A percentile compares a stretch with the other conserved stretches of the same genome.
Conservation (phyloP, 2,888 invertebrate species). For the Drosophila kanekoi region DNA sequence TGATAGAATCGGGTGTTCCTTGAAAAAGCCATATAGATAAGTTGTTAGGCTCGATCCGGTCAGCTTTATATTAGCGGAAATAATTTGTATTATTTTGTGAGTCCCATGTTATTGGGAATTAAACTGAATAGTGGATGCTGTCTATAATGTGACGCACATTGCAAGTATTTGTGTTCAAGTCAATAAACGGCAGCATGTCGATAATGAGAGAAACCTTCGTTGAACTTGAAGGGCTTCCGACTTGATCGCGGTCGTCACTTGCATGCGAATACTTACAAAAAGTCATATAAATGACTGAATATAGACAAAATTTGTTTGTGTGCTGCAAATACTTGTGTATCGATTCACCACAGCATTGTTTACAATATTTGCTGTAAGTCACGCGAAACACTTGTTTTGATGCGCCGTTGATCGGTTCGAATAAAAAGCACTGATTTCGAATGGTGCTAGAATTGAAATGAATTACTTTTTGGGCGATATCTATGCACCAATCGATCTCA, state of each 20-base stretch:
- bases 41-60: no score
- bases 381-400: slow-evolving; percentile 15
- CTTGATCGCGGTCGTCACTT: slow-evolving; percentile 17
- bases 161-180: slow-evolving; percentile 2
- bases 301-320: background rate
- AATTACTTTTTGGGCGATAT: slow-evolving; percentile 51
- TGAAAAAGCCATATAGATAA: no score
- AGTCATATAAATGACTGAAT: background rate
- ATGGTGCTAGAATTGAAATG: slow-evolving; percentile 82
- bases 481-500: slow-evolving; percentile 84
- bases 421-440: slow-evolving; percentile 84
- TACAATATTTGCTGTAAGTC: slow-evolving; percentile 1
- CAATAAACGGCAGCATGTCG: background rate
- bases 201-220: slow-evolving; percentile 27
- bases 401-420: slow-evolving; percentile 66
- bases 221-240: slow-evolving; percentile 49
- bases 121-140: no score
- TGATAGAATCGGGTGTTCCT: no score
- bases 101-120: no score
- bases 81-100: no score
- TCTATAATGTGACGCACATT: slow-evolving; percentile 2
- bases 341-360: background rate
- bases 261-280: slow-evolving; percentile 15
- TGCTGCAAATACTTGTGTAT: background rate
- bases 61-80: no score